Base-by-base conservation (phyloP, 2,888 invertebrate species). In the Polydesmus complanatus region DNA sequence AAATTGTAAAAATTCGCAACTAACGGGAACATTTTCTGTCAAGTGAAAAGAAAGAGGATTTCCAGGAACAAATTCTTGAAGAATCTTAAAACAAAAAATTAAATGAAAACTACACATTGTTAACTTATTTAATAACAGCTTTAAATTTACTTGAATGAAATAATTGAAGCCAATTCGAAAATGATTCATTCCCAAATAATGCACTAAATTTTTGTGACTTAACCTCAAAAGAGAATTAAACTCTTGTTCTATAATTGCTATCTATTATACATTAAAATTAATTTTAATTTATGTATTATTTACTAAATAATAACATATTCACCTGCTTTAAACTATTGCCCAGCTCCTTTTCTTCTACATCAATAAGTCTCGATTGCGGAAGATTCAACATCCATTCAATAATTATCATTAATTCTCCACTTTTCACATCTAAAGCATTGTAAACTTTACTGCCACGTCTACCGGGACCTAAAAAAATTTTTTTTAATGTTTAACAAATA, bases 241-340 rank as follows among this genome's bases (percentile, higher is more conserved):
- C 73, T 92, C 92, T 70, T 86, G 85, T 68, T 92, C 89, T 56
- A 91, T 79, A 63, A 79, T 79, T 50, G 76, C 76, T 2, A 88
- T 72, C 73, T 86, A 81, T 19, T 27, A 8, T 8, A 11, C 19
- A 51, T 22, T 14, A n/a, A 51, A 51, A 51, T 25, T 37, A 11
- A 49, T 54, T 18, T 25, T 53, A 14, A 25, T 54, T 54, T 47
- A 19, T 14, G 54, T 8, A 63, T 19, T n/a, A 18, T 48, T 14
- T 49, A 56, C 27, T 49, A 23, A 49, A 26, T 25, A 27, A 63
- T 56, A 56, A 52, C 11, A 50, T 27, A 56, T 48, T 57, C 60
- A 73, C 71, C 66, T 72, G 72, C 67, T 73, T 73, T 27, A 70
- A 65, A 61, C 70, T 70, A n/a, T 64, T 63, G 23, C 65, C 64